These are phyloP conservation scores for Boloria euphrosyne DNA, from an alignment of 2,888 invertebrate species.

Conservation along the genomic window DNA sequence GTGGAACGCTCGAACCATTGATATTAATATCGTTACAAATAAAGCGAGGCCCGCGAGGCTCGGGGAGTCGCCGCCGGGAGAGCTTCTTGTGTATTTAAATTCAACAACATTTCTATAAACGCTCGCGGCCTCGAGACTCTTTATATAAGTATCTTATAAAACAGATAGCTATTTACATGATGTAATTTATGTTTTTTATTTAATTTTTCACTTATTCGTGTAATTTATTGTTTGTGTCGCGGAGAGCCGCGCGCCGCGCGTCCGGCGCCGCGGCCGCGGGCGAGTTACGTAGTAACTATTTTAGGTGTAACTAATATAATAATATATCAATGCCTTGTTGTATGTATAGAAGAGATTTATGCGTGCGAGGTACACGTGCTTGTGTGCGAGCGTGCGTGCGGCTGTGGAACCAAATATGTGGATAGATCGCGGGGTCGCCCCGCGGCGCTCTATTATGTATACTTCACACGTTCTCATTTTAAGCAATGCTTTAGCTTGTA, in stretches of 20 bases:
- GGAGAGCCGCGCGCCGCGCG: not conserved
- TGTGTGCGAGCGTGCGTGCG: constrained; percentile 42
- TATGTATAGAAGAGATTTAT: constrained; percentile 46
- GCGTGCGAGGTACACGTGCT: not conserved
- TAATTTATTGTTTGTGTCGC: constrained; percentile 6
- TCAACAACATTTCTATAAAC: too few relatives aligned
- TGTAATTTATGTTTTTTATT: not conserved
- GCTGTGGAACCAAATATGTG: constrained; percentile 72
- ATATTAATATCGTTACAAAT: constrained; percentile 52
- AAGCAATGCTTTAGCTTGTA: too few relatives aligned
- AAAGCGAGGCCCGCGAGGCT: not conserved
- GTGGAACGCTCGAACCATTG: constrained; percentile 39
- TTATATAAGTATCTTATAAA: too few relatives aligned
- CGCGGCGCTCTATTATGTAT: too few relatives aligned
- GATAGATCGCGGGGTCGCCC: too few relatives aligned
- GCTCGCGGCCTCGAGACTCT: too few relatives aligned
- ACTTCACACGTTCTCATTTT: too few relatives aligned
- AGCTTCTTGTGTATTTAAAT: too few relatives aligned
- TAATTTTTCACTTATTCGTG: constrained; percentile 1
- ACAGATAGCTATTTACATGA: too few relatives aligned
- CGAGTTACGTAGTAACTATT: constrained; percentile 24
- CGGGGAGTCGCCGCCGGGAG: too few relatives aligned
- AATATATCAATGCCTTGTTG: constrained; percentile 38
- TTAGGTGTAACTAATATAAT: constrained; percentile 21
- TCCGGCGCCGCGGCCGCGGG: constrained; percentile 26